A percentile compares a stretch with the other conserved stretches of the same genome.
Conservation (phyloP, 2,113 vertebrate species). For the Gnathonemus echidnorhynchus region DNA sequence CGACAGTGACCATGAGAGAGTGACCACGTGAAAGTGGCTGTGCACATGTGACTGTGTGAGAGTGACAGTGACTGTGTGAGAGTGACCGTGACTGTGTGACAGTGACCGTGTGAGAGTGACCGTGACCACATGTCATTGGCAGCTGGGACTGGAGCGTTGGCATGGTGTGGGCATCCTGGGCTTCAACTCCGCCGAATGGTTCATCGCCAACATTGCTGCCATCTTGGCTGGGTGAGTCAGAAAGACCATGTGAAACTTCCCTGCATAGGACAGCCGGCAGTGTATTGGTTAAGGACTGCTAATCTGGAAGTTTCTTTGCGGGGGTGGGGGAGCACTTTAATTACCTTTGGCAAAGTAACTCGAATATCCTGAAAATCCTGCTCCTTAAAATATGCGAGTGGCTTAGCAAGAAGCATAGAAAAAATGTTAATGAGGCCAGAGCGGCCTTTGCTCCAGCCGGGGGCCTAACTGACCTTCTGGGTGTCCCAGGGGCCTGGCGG, state of each 20-base stretch:
- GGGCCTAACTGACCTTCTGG: background rate
- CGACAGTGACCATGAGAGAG: background rate
- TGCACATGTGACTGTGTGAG: no score
- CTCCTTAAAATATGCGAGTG: background rate
- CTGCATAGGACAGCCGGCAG: background rate
- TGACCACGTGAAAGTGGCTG: background rate
- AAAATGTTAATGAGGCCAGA: background rate
- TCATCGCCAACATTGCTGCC: constrained; percentile 73
- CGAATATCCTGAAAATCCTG: background rate
- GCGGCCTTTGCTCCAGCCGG: background rate
- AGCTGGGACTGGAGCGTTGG: constrained; percentile 84
- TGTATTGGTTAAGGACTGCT: background rate
- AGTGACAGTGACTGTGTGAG: no score
- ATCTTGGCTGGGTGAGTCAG: constrained; percentile 82
- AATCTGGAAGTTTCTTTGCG: background rate
- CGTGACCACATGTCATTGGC: constrained; percentile 25
- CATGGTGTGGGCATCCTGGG: constrained; percentile 86
- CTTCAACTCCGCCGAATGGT: constrained; percentile 85
- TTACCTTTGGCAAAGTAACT: background rate
- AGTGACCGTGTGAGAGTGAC: background rate
- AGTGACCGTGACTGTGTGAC: background rate
- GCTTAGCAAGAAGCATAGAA: background rate
- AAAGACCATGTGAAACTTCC: background rate
- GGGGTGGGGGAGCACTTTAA: background rate
- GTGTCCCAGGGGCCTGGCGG: constrained; percentile 74